A percentile compares a stretch with the other conserved stretches of the same genome.
Conservation (phyloP, 1,140 invertebrate species). For the Gryllus bimaculatus region DNA sequence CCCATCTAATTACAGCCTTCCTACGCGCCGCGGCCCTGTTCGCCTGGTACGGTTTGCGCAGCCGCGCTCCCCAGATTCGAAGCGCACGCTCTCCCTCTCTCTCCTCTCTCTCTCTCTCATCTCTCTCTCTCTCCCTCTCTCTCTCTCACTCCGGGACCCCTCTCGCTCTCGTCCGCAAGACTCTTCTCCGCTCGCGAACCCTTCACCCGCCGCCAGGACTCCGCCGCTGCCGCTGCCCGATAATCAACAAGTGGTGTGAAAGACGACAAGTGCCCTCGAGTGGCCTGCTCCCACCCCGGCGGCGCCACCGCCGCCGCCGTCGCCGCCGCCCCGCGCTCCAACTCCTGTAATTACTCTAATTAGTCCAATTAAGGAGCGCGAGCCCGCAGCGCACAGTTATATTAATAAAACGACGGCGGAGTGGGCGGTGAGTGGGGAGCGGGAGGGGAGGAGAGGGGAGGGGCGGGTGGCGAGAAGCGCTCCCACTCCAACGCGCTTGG, state of each 20-base stretch:
- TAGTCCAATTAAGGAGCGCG: constrained; percentile 23
- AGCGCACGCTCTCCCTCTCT: constrained; percentile 22
- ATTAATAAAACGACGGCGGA: constrained; percentile 19
- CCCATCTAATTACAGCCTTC: constrained; percentile 31
- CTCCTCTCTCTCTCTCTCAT: constrained; percentile 9
- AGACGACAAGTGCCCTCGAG: constrained; percentile 16
- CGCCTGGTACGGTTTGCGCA: constrained; percentile 17
- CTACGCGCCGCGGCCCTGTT: constrained; percentile 30
- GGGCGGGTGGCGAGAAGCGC: not conserved
- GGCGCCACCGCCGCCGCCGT: not conserved
- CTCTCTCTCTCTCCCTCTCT: not conserved
- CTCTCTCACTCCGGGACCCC: constrained; percentile 12
- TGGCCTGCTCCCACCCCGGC: too few species aligned
- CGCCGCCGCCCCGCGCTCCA: not conserved
- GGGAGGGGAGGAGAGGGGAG: not conserved
- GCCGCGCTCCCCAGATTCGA: not conserved
- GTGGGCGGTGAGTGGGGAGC: constrained; percentile 8
- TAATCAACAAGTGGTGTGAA: constrained; percentile 24
- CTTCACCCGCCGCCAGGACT: too few species aligned
- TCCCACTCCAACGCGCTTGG: constrained; percentile 27
- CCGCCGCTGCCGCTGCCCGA: constrained; percentile 6
- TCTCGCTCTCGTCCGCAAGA: too few species aligned
- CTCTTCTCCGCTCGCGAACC: too few species aligned
- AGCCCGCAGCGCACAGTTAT: constrained; percentile 16
- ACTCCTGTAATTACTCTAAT: constrained; percentile 24